phyloP scores from a whole-genome alignment of 2,888 invertebrate species.

The Synanthedon formicaeformis region DNA sequence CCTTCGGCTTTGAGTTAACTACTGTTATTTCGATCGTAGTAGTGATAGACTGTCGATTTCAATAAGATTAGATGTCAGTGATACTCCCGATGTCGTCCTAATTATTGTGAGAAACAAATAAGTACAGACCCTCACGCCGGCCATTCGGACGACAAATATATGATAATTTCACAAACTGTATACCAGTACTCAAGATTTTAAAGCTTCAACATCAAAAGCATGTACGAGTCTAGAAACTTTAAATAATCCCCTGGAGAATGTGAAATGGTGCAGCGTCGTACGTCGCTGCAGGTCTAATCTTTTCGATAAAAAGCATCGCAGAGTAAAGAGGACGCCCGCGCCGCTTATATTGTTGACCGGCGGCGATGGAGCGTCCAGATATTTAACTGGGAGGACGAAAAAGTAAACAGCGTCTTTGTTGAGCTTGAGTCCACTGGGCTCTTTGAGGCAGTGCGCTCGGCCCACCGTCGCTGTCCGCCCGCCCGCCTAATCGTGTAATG shows the following conservation, averaged over 20 bases:
- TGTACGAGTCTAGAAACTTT: conserved; percentile 28
- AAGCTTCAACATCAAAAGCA: conserved; percentile 14
- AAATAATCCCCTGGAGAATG: conserved; percentile 41
- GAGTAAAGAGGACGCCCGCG: conserved; percentile 8
- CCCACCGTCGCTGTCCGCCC: conserved; percentile 12
- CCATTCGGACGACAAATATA: too few relatives aligned
- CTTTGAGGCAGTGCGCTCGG: conserved; percentile 18
- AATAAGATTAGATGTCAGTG: too few relatives aligned
- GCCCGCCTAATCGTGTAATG: conserved; percentile 33
- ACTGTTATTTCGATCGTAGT: too few relatives aligned
- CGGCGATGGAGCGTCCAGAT: conserved; percentile 39
- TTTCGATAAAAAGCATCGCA: conserved; percentile 36
- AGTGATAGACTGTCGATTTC: too few relatives aligned
- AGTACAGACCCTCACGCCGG: too few relatives aligned
- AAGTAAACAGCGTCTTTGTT: conserved; percentile 42
- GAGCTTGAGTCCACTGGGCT: conserved; percentile 14
- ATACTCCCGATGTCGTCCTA: too few relatives aligned
- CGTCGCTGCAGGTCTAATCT: conserved; percentile 37
- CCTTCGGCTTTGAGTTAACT: too few relatives aligned
- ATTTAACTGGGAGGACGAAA: conserved; percentile 37
- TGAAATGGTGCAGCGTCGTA: conserved; percentile 33
- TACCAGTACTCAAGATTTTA: too few relatives aligned
- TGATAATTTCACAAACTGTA: too few relatives aligned
- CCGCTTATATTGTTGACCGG: conserved; percentile 42
- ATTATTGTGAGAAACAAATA: too few relatives aligned